A percentile compares a stretch with the other conserved stretches of the same genome.
Conservation (phyloP, 1,140 invertebrate genomes). For the Trachelipus rathkii region DNA sequence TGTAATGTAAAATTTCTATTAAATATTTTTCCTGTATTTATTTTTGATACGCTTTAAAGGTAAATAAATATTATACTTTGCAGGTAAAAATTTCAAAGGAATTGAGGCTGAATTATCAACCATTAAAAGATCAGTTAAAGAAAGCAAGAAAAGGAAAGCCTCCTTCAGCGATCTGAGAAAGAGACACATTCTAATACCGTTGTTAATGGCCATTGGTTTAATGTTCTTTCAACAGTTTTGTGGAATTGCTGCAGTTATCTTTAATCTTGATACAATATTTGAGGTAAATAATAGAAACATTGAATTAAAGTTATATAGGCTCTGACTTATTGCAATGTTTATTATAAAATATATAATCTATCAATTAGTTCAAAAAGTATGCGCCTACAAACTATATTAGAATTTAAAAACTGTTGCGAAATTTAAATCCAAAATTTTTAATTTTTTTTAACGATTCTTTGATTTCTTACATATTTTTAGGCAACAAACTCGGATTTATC, state of each 20-base stretch:
- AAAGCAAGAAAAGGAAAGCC: conserved; percentile 44
- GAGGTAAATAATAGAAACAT: conserved; percentile 31
- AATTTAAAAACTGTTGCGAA: neutral
- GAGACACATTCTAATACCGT: conserved; percentile 63
- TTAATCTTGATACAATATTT: conserved; percentile 62
- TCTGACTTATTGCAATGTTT: neutral
- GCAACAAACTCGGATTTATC: conserved; percentile 47
- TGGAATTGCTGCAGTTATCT: conserved; percentile 88
- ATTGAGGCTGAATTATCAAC: conserved; percentile 35
- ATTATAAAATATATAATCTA: neutral
- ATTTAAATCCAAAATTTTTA: neutral
- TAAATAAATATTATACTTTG: neutral
- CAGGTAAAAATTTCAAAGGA: conserved; percentile 33
- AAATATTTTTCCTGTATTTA: no score
- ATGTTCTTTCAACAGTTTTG: conserved; percentile 92
- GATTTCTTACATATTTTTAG: neutral
- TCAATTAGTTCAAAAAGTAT: neutral
- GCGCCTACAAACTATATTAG: neutral
- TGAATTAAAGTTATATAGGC: neutral
- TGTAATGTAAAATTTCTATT: no score
- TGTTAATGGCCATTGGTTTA: conserved; percentile 72
- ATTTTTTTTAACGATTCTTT: neutral
- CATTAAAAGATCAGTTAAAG: conserved; percentile 31
- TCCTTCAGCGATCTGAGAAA: conserved; percentile 61
- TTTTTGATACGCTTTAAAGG: no score